phyloP scores from a whole-genome alignment of 2,888 invertebrate genomes.

The Doris montereyensis region DNA sequence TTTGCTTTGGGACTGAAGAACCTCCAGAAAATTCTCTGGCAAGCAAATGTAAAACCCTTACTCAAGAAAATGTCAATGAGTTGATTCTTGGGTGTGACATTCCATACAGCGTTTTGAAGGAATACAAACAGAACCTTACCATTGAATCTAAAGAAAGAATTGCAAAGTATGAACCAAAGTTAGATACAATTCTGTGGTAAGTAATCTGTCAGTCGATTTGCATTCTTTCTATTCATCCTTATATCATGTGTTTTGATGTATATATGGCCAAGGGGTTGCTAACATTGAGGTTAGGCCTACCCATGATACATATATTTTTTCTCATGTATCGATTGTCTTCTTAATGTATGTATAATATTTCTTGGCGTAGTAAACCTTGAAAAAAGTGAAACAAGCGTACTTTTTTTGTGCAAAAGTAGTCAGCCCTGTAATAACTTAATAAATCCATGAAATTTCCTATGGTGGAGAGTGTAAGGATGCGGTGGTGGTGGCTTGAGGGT shows the following conservation, averaged over 20 bases:
- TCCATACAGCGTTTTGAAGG: conserved; percentile 66
- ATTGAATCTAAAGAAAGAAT: conserved; percentile 65
- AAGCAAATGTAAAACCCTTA: conserved; percentile 57
- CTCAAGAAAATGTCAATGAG: conserved; percentile 66
- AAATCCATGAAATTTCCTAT: too few relatives aligned
- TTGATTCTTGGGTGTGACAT: conserved; percentile 62
- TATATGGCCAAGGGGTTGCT: not conserved
- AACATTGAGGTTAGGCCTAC: too few relatives aligned
- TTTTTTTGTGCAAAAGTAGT: too few relatives aligned
- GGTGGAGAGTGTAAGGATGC: too few relatives aligned
- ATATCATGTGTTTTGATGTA: not conserved
- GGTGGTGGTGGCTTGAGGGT: too few relatives aligned
- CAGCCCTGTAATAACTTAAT: too few relatives aligned
- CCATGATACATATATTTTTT: too few relatives aligned
- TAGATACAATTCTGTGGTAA: conserved; percentile 71
- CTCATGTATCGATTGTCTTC: too few relatives aligned
- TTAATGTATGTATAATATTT: too few relatives aligned
- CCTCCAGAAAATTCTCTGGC: conserved; percentile 67
- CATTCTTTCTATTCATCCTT: not conserved
- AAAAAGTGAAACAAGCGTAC: too few relatives aligned
- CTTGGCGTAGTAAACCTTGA: too few relatives aligned
- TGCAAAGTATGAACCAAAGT: conserved; percentile 60
- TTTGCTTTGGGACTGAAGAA: conserved; percentile 67
- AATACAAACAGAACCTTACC: conserved; percentile 55
- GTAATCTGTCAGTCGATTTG: conserved; percentile 31